These are phyloP conservation scores for Steinernema khuongi DNA, from an alignment of 1,140 invertebrate species.

Conservation along the genomic window DNA sequence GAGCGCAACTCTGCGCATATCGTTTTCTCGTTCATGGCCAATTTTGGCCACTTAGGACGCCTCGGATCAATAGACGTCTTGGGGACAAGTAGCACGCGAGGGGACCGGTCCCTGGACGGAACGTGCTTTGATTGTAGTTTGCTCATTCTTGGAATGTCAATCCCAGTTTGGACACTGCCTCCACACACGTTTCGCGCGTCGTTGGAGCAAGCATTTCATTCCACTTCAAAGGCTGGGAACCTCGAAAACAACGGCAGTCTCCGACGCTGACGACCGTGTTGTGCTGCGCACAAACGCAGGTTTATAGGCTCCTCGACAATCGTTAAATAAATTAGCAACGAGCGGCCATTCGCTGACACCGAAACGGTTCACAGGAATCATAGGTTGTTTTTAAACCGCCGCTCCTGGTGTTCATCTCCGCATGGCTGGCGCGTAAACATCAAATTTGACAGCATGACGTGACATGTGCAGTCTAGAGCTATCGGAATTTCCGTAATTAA, in stretches of 20 bases:
- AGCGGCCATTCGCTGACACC: not conserved
- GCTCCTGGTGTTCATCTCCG: too few species aligned
- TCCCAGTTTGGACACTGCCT: not conserved
- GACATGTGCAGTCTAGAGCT: not conserved
- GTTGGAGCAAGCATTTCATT: not conserved
- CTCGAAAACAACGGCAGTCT: constrained; percentile 5
- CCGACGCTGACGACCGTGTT: not conserved
- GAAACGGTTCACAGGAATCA: too few species aligned
- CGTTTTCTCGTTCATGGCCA: too few species aligned
- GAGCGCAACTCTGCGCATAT: too few species aligned
- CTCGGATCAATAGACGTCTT: too few species aligned
- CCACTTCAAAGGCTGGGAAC: not conserved
- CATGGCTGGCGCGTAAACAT: too few species aligned
- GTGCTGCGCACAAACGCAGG: constrained; percentile 2
- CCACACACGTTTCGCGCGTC: not conserved
- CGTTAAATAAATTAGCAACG: constrained; percentile 3
- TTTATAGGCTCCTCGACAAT: not conserved
- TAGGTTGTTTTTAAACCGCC: too few species aligned
- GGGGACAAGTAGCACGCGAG: too few species aligned
- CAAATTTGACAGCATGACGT: not conserved
- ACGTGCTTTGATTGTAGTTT: not conserved
- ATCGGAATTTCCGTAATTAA: not conserved
- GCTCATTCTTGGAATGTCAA: not conserved
- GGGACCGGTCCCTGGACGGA: too few species aligned
- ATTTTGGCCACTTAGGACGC: too few species aligned